These are phyloP conservation scores for Leucopternis melanops DNA, from an alignment of 2,113 vertebrate genomes.

Conservation along the genomic window DNA sequence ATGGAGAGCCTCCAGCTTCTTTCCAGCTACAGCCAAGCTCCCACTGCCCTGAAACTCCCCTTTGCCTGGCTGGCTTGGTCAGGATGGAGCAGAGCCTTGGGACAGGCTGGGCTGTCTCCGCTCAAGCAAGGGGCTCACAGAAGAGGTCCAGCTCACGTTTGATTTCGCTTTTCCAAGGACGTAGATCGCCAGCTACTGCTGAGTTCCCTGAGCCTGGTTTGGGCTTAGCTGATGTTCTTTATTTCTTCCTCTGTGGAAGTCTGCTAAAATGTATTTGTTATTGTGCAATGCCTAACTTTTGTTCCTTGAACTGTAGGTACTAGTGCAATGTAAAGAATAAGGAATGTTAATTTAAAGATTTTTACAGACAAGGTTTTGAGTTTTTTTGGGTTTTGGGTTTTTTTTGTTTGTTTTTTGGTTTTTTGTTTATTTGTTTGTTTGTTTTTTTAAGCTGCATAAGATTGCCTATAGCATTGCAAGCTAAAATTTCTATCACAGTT, in stretches of 20 bases:
- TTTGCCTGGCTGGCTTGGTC: neutral
- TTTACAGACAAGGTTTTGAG: neutral
- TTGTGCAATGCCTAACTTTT: neutral
- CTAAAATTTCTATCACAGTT: neutral
- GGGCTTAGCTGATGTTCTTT: neutral
- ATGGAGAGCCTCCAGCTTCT: neutral
- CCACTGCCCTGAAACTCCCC: neutral
- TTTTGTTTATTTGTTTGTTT: neutral
- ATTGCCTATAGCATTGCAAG: neutral
- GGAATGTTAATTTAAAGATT: neutral
- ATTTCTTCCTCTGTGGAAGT: neutral
- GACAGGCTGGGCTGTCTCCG: neutral
- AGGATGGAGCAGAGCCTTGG: neutral
- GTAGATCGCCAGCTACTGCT: neutral
- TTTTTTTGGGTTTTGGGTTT: neutral
- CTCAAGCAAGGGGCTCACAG: neutral
- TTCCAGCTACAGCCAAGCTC: neutral
- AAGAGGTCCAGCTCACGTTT: neutral
- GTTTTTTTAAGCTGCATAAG: neutral
- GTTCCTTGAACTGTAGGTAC: neutral
- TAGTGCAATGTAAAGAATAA: neutral
- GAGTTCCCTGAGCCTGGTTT: neutral
- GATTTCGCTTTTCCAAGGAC: neutral
- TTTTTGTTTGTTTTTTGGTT: neutral
- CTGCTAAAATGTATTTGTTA: neutral